Base-by-base conservation (phyloP, 2,888 invertebrate species). In the Zonitis immaculata region DNA sequence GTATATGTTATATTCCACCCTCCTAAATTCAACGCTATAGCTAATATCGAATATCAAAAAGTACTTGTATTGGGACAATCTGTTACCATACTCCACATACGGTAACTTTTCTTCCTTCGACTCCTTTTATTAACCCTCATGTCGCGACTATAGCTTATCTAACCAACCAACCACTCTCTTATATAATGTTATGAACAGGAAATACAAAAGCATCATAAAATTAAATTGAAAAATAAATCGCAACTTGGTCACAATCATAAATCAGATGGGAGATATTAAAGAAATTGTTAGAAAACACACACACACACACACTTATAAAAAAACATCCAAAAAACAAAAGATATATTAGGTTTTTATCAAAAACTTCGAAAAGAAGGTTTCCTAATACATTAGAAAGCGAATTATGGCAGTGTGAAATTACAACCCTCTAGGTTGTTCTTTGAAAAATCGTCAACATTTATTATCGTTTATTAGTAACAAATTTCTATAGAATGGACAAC, bases 31-130 rank as follows among this genome's bases (percentile, higher is more conserved):
- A 47, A 35, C 44, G 39, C 35, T 14, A 59, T n/a, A 39, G 54
- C 63, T 60, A 61, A 64, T 66, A 62, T 66, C 66, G 64, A 65
- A 65, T 66, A 67, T 67, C 67, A 63, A 58, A 65, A 65, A 65
- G 64, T 66, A 65, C 62, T 64, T 54, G 54, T 47, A 44, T 58
- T 52, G 54, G 54, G 61, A 62, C 62, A 62, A 62, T 64, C 64
- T 62, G 64, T 56, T 58, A 58, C 51, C 51, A 61, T 53, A 57
- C 48, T 32, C 44, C 12, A 25, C 44, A 18, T 22, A 26, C 43
- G 22, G 43, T 43, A 12, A 20, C 43, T 43, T n/a, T n/a, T 14
- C 22, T 44, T 44, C 47, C 44, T 53, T 47, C 49, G 35, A 45
- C 51, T 52, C 58, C 56, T 61, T 62, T 62, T 60, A 61, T 61